Evolutionary conservation across 1,140 invertebrate genomes (phyloP).

Genomic region (Bombus waltoni): DNA sequence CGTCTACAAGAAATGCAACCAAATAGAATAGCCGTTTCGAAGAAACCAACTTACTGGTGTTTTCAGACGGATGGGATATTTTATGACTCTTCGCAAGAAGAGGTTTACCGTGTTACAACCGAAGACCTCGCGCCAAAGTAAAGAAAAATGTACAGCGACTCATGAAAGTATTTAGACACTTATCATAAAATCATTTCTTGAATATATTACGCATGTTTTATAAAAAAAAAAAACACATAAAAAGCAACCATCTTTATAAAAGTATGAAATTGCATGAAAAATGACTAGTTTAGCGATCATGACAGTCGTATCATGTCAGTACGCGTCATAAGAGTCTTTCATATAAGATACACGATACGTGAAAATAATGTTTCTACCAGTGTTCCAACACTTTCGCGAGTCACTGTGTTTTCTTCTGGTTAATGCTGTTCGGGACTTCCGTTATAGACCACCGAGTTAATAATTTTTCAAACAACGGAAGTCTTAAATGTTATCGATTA

Average conservation of each 20-base stretch:
- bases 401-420: neutral
- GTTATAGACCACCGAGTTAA: neutral
- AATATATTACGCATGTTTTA: neutral
- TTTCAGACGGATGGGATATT: slow-evolving; percentile 59
- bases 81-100: slow-evolving; percentile 55
- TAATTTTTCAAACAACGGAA: neutral
- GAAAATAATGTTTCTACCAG: neutral
- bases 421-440: neutral
- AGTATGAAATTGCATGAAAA: too few species aligned
- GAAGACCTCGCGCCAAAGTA: slow-evolving; percentile 62
- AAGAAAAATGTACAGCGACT: neutral
- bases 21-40: neutral
- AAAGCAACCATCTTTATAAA: too few species aligned
- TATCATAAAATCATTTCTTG: neutral
- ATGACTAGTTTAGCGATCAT: too few species aligned
- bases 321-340: too few species aligned
- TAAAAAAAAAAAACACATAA: too few species aligned
- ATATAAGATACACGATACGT: neutral
- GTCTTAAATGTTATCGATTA: neutral
- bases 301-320: too few species aligned
- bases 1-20: slow-evolving; percentile 54
- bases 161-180: neutral
- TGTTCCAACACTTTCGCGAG: neutral
- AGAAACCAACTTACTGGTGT: slow-evolving; percentile 52
- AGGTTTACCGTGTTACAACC: slow-evolving; percentile 44